Conservation (phyloP, 2,797 vertebrate species). For the Cossypha polioptera region DNA sequence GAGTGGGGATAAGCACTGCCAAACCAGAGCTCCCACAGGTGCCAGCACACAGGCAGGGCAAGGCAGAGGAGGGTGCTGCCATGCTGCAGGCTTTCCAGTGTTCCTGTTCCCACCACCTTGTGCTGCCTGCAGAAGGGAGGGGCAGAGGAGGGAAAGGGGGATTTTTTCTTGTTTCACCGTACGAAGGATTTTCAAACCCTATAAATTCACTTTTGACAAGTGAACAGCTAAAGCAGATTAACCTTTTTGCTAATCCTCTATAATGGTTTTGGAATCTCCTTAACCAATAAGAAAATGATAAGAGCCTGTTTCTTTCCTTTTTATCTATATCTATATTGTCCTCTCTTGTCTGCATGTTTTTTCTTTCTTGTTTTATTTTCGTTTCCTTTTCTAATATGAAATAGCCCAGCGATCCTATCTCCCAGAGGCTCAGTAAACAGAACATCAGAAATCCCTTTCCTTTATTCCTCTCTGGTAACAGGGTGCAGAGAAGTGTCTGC, state of each 20-base stretch:
- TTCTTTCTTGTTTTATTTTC: slow-evolving; percentile 65
- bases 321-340: slow-evolving; percentile 71
- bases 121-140: not conserved
- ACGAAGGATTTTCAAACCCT: slow-evolving; percentile 65
- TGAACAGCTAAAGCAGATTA: slow-evolving; percentile 81
- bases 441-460: slow-evolving; percentile 81
- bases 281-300: slow-evolving; percentile 76
- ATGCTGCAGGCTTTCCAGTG: not conserved
- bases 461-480: slow-evolving; percentile 77
- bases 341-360: slow-evolving; percentile 49
- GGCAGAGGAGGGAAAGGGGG: not conserved
- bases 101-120: not conserved
- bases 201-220: slow-evolving; percentile 78
- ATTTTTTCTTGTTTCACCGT: not conserved
- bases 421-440: slow-evolving; percentile 72
- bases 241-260: slow-evolving; percentile 82
- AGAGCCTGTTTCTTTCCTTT: slow-evolving; percentile 60
- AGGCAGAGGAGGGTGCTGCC: not conserved
- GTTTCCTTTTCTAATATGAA: slow-evolving; percentile 63
- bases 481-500: slow-evolving; percentile 83
- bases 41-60: not conserved
- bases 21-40: not conserved
- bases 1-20: rapidly evolving
- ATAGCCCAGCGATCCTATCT: slow-evolving; percentile 80
- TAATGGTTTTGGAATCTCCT: slow-evolving; percentile 89